Conservation (phyloP, 2,888 invertebrate species). For the Leptopterna dolabrata region DNA sequence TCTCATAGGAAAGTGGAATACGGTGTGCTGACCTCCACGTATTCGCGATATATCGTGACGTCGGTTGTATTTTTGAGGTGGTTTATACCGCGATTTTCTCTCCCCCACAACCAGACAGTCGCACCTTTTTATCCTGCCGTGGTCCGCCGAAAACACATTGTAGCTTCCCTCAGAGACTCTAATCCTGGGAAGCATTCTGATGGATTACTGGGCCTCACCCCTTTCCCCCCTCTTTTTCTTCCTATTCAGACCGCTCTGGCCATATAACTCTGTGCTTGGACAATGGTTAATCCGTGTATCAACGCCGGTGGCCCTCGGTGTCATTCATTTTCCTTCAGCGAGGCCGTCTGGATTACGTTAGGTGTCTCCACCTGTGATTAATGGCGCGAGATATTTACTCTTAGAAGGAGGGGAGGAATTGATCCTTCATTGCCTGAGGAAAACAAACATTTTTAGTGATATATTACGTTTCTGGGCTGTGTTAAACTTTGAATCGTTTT, state of each 20-base stretch:
- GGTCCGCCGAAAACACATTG: constrained; percentile 4
- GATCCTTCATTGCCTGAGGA: neutral
- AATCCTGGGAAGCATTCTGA: constrained; percentile 35
- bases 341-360: constrained; percentile 26
- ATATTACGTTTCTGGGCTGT: neutral
- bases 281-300: constrained; percentile 16
- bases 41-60: no score
- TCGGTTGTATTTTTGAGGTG: no score
- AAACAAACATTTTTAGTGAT: constrained; percentile 16
- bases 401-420: neutral
- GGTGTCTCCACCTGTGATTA: constrained; percentile 10
- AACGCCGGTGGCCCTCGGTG: neutral
- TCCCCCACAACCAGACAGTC: neutral
- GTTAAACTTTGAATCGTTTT: neutral
- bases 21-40: no score
- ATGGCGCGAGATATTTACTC: constrained; percentile 34
- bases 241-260: neutral
- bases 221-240: neutral
- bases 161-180: neutral
- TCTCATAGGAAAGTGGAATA: no score
- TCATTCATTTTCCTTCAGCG: constrained; percentile 23
- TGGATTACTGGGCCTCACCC: constrained; percentile 26
- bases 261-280: constrained; percentile 30
- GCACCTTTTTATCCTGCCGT: neutral
- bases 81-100: neutral